These are phyloP conservation scores for Arge pagana DNA, from an alignment of 2,888 invertebrate genomes.

Conservation along the genomic window DNA sequence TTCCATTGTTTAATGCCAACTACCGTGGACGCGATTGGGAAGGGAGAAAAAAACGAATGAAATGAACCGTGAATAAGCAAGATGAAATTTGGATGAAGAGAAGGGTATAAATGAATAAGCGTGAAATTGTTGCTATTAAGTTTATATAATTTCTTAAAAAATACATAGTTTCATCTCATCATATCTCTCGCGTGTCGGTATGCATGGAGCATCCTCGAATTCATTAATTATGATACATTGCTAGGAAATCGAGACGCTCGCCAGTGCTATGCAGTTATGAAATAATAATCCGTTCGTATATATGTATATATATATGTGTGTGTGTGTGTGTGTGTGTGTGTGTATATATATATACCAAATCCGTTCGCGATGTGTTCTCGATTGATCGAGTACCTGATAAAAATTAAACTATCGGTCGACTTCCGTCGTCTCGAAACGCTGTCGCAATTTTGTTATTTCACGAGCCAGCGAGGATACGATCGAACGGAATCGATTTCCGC, in stretches of 20 bases:
- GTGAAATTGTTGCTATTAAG: slow-evolving; percentile 41
- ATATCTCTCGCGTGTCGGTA: slow-evolving; percentile 14
- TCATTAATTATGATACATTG: slow-evolving; percentile 13
- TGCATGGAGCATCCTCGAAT: slow-evolving; percentile 15
- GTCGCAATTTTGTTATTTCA: no score
- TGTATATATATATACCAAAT: no score
- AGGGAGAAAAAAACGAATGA: neutral
- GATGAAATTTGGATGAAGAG: neutral
- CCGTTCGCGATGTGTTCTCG: no score
- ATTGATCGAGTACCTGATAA: no score
- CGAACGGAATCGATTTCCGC: no score
- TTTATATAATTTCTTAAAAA: slow-evolving; percentile 43
- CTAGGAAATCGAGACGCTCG: slow-evolving; percentile 4
- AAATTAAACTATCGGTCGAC: no score
- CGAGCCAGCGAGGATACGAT: no score
- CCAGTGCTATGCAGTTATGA: neutral
- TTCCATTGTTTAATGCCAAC: no score
- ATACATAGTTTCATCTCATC: slow-evolving; percentile 36
- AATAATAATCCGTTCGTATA: neutral
- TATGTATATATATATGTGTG: neutral
- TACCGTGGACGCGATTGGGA: no score
- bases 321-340: neutral
- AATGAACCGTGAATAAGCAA: neutral
- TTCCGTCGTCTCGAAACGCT: no score
- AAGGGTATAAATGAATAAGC: no score